Conservation (phyloP, 2,797 vertebrate species). For the Sparus aurata region DNA sequence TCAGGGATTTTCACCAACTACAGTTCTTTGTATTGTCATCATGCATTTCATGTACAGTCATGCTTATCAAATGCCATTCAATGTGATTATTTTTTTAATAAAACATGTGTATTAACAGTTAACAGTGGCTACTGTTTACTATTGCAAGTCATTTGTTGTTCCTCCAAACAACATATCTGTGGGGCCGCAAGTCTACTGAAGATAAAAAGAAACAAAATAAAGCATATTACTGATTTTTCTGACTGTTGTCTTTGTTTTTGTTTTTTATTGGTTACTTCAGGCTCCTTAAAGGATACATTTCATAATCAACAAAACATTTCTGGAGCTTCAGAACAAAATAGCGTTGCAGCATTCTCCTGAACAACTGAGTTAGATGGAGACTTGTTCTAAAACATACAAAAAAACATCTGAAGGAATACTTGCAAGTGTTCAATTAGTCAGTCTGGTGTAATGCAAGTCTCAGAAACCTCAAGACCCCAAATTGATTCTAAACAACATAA, state of each 20-base stretch:
- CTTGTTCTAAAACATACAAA: too few species aligned
- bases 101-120: slow-evolving; percentile 30
- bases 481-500: too few species aligned
- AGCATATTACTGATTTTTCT: not conserved
- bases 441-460: too few species aligned
- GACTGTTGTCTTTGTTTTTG: rapidly evolving
- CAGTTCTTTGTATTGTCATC: slow-evolving; percentile 14
- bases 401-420: too few species aligned
- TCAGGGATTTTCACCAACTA: slow-evolving; percentile 4
- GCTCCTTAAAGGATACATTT: too few species aligned
- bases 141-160: not conserved
- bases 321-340: too few species aligned
- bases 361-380: too few species aligned
- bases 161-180: not conserved
- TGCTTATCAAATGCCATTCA: slow-evolving; percentile 18
- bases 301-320: too few species aligned
- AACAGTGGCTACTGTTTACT: not conserved
- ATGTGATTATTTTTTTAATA: slow-evolving; percentile 36
- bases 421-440: too few species aligned
- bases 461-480: too few species aligned
- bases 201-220: not conserved
- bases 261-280: not conserved
- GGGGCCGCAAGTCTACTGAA: not conserved
- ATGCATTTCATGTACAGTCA: slow-evolving; percentile 42
- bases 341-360: too few species aligned